phyloP scores from a whole-genome alignment of 2,113 vertebrate genomes.

The Engraulis encrasicolus region DNA sequence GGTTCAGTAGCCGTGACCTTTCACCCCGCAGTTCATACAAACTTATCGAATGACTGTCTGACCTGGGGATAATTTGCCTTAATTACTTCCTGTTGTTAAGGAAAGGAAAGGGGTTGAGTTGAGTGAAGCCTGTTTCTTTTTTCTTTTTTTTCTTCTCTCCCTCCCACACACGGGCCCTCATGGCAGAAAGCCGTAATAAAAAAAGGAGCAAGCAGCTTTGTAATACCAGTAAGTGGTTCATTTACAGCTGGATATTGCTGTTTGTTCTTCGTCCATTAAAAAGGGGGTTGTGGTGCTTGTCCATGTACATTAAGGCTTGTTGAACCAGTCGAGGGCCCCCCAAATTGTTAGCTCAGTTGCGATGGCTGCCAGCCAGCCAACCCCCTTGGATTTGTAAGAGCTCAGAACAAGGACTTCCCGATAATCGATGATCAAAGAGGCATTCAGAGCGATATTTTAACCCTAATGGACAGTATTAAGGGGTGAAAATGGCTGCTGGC shows the following conservation, averaged over 20 bases:
- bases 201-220: conserved; percentile 27
- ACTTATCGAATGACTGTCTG: conserved; percentile 86
- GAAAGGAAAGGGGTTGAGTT: conserved; percentile 73
- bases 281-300: conserved; percentile 9
- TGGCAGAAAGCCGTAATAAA: conserved; percentile 36
- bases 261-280: conserved; percentile 30
- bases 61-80: conserved; percentile 85
- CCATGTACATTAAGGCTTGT: conserved; percentile 1
- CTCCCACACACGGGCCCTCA: conserved; percentile 1
- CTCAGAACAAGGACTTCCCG: not conserved
- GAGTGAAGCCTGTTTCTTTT: conserved; percentile 69
- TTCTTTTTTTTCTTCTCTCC: no score
- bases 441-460: not conserved
- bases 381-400: not conserved
- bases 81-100: conserved; percentile 86
- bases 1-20: conserved; percentile 79
- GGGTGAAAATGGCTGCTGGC: not conserved
- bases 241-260: conserved; percentile 16
- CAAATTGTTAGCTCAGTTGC: not conserved
- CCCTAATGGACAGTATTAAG: not conserved
- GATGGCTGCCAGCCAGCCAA: not conserved
- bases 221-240: conserved; percentile 22
- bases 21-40: conserved; percentile 70
- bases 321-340: not conserved
- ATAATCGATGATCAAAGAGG: not conserved